phyloP scores from a whole-genome alignment of 2,113 vertebrate genomes.

The Vulpes ferrilata region DNA sequence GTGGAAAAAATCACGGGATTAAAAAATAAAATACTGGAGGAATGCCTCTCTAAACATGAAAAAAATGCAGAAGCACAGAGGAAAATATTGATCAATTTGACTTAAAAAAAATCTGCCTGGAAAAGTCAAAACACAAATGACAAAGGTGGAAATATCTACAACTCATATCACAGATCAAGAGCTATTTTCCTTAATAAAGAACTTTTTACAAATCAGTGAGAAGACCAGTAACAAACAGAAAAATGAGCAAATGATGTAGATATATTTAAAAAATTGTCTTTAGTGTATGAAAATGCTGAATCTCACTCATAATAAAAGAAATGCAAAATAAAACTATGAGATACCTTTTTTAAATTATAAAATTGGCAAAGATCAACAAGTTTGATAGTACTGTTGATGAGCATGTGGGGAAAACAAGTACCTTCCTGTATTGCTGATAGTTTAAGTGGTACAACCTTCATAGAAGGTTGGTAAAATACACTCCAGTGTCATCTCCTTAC shows the following conservation, averaged over 20 bases:
- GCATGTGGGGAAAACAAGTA: not conserved
- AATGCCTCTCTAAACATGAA: not conserved
- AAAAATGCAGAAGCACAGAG: not conserved
- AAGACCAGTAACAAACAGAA: not conserved
- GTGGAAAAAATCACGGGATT: not conserved
- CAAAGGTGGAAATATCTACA: not conserved
- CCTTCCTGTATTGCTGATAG: not conserved
- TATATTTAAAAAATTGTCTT: not conserved
- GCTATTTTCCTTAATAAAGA: conserved; percentile 37
- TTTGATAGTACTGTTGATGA: not conserved
- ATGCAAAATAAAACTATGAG: not conserved
- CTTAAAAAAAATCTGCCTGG: not conserved
- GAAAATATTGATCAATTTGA: not conserved
- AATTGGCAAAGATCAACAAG: not conserved
- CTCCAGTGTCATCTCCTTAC: not conserved
- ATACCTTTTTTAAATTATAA: conserved; percentile 7
- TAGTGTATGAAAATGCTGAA: not conserved
- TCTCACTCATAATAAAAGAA: not conserved
- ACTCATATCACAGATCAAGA: not conserved
- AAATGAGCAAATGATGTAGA: not conserved
- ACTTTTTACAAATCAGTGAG: not conserved
- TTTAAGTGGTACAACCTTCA: not conserved
- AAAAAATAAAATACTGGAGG: not conserved
- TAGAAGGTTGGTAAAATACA: not conserved
- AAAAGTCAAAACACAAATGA: not conserved